phyloP scores from a whole-genome alignment of 2,797 vertebrate genomes.

The Pantherophis vulpinus region DNA sequence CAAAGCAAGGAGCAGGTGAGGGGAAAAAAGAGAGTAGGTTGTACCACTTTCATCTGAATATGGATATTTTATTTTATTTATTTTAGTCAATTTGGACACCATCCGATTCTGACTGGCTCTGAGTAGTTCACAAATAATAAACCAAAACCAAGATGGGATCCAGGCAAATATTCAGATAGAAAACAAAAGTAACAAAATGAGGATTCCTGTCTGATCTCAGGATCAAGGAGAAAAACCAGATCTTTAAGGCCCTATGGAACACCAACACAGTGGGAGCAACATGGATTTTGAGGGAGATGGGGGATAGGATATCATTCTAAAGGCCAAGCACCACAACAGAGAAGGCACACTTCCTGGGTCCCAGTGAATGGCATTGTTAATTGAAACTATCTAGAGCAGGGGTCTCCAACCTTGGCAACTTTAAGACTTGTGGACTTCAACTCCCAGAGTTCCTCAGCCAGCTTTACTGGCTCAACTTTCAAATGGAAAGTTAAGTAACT shows the following conservation, averaged over 20 bases:
- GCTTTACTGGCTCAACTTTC: too few relatives aligned
- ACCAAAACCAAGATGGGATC: not conserved
- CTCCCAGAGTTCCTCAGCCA: too few relatives aligned
- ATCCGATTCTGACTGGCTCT: not conserved
- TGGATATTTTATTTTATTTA: not conserved
- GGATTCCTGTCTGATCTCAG: not conserved
- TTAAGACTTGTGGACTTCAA: too few relatives aligned
- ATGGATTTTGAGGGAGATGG: not conserved
- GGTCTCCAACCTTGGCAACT: too few relatives aligned
- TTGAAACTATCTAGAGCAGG: not conserved
- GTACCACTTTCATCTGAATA: not conserved
- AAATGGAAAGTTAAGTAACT: not conserved
- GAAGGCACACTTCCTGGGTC: not conserved
- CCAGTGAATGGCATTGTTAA: not conserved
- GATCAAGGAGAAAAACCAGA: not conserved
- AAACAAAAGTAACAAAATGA: not conserved
- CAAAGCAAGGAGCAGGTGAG: not conserved
- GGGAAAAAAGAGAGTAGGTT: not conserved
- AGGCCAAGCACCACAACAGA: not conserved
- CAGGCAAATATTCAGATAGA: not conserved
- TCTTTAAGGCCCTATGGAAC: not conserved
- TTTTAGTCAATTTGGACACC: not conserved
- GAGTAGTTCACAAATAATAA: not conserved
- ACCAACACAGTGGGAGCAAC: not conserved
- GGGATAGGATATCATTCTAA: not conserved